These are phyloP conservation scores for Pogonophryne albipinna DNA, from an alignment of 2,797 vertebrate genomes.

Conservation along the genomic window DNA sequence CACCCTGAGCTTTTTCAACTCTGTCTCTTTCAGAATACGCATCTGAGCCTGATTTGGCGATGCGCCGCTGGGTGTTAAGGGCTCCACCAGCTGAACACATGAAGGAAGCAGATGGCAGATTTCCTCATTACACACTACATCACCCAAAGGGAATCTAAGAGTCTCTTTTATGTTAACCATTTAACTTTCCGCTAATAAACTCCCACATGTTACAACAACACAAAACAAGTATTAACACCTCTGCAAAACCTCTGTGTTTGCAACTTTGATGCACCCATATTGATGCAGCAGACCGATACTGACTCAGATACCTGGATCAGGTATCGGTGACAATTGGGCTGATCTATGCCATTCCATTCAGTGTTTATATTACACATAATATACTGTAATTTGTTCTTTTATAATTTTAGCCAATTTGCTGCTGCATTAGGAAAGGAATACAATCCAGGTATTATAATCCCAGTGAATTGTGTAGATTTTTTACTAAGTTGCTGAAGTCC, in stretches of 20 bases:
- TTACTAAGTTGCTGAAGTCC: too few species aligned
- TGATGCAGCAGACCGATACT: too few species aligned
- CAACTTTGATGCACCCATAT: too few species aligned
- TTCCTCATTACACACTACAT: constrained; percentile 16
- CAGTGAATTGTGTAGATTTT: too few species aligned
- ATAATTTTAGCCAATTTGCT: too few species aligned
- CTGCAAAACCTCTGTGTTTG: neutral
- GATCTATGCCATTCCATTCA: too few species aligned
- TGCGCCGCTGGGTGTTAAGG: constrained; percentile 94
- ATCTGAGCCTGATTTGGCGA: constrained; percentile 98
- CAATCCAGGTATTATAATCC: too few species aligned
- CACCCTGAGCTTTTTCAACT: constrained; percentile 94
- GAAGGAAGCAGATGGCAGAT: neutral
- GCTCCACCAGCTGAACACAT: constrained; percentile 91
- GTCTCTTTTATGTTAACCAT: neutral
- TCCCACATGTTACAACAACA: neutral
- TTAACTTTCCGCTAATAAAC: neutral
- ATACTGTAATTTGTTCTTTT: too few species aligned
- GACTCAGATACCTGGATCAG: too few species aligned
- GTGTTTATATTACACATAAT: too few species aligned
- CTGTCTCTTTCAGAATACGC: constrained; percentile 97
- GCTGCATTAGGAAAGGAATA: too few species aligned
- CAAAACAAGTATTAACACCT: neutral
- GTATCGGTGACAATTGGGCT: too few species aligned
- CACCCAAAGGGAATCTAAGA: neutral